A percentile compares a stretch with the other conserved stretches of the same genome.
Evolutionary conservation across 2,888 invertebrate genomes (phyloP).

Genomic region (Thyatira batis): DNA sequence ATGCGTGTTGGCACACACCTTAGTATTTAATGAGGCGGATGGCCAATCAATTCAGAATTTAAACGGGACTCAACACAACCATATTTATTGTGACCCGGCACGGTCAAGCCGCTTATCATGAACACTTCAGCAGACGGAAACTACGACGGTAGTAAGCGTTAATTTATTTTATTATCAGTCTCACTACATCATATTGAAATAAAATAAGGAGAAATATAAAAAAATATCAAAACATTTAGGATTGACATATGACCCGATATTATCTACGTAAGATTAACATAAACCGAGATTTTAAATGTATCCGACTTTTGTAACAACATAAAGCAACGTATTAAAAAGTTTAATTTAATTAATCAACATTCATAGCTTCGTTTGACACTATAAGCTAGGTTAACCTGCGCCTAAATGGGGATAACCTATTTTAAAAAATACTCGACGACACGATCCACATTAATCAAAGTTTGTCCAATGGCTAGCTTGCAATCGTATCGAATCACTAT

Average conservation of each 20-base stretch:
- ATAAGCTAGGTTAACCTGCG: slow-evolving; percentile 13
- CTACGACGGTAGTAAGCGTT: slow-evolving; percentile 40
- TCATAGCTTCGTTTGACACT: slow-evolving; percentile 22
- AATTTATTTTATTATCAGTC: slow-evolving; percentile 40
- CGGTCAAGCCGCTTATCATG: slow-evolving; percentile 51
- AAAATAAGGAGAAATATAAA: slow-evolving; percentile 40
- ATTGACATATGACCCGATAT: neutral
- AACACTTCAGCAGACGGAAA: slow-evolving; percentile 37
- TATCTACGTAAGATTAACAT: too few relatives aligned
- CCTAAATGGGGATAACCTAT: slow-evolving; percentile 22
- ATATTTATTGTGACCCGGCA: slow-evolving; percentile 62
- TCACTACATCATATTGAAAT: slow-evolving; percentile 31
- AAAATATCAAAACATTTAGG: neutral
- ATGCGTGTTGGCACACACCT: slow-evolving; percentile 24
- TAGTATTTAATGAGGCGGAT: slow-evolving; percentile 41
- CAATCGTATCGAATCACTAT: slow-evolving; percentile 72
- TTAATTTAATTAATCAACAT: slow-evolving; percentile 48
- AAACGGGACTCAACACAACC: slow-evolving; percentile 52
- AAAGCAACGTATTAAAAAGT: too few relatives aligned
- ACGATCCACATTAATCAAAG: slow-evolving; percentile 56
- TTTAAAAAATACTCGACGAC: slow-evolving; percentile 39
- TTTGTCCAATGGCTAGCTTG: slow-evolving; percentile 52
- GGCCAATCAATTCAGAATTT: slow-evolving; percentile 49
- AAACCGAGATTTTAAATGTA: too few relatives aligned
- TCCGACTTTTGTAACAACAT: too few relatives aligned